Conservation (phyloP, 2,113 vertebrate genomes). For the Cochlearius cochlearius region DNA sequence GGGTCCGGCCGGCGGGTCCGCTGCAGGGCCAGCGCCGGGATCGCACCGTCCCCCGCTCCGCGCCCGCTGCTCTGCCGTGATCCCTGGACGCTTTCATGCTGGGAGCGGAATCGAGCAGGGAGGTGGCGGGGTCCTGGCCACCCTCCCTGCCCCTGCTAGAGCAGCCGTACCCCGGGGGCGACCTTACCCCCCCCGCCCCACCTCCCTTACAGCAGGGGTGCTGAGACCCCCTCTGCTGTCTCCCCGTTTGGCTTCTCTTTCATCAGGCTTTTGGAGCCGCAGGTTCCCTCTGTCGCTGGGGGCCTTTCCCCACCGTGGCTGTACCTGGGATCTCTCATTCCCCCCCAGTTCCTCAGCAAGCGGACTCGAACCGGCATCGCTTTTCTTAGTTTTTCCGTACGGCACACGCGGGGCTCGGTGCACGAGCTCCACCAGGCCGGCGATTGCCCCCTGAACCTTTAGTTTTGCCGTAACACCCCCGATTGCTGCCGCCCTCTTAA, state of each 20-base stretch:
- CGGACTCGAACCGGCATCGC: accelerated
- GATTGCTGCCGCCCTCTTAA: not conserved
- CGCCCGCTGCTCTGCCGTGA: accelerated
- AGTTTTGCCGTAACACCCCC: not conserved
- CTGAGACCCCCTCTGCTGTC: not conserved
- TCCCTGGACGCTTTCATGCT: not conserved
- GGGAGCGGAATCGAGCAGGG: not conserved
- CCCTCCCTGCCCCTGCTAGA: not conserved
- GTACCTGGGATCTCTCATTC: not conserved
- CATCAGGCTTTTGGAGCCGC: too few species aligned
- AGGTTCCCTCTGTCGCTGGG: accelerated
- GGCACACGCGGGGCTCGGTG: accelerated
- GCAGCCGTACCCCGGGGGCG: not conserved
- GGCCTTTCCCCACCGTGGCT: not conserved
- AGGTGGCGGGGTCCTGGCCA: not conserved
- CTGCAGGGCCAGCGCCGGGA: not conserved
- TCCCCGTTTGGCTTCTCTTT: not conserved
- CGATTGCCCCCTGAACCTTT: not conserved
- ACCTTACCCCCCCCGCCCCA: not conserved
- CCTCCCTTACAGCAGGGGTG: not conserved
- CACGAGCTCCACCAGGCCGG: not conserved
- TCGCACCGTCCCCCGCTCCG: accelerated
- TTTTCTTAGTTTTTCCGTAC: not conserved
- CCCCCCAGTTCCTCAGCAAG: not conserved
- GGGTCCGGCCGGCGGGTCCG: not conserved